Conservation (phyloP, 2,113 vertebrate species). For the Gorsachius goisagi region DNA sequence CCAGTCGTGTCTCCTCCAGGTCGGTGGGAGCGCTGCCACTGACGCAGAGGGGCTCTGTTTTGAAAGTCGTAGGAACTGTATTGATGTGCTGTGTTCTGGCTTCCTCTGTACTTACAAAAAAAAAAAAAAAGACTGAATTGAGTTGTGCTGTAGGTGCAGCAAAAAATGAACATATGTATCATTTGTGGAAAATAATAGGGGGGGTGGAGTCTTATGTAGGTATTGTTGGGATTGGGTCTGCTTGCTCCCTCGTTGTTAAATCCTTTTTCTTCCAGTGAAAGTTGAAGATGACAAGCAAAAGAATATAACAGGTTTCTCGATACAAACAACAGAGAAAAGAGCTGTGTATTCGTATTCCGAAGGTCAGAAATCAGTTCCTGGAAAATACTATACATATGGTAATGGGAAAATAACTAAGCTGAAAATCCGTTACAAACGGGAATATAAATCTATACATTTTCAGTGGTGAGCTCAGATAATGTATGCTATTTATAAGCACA, state of each 20-base stretch:
- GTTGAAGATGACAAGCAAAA: background rate
- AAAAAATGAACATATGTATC: background rate
- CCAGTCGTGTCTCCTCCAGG: background rate
- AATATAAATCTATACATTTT: slow-evolving; percentile 19
- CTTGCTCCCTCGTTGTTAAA: background rate
- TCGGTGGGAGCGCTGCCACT: background rate
- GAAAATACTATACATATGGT: background rate
- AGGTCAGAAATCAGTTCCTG: background rate
- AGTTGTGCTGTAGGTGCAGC: background rate
- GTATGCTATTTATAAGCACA: background rate
- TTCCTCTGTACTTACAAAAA: background rate
- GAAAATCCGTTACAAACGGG: slow-evolving; percentile 12
- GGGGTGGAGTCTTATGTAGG: background rate
- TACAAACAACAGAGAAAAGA: background rate
- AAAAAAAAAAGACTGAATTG: background rate
- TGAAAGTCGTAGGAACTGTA: background rate
- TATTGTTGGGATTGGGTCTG: background rate
- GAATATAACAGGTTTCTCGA: background rate
- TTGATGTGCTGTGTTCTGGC: background rate
- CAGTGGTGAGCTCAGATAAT: background rate
- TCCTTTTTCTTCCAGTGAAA: background rate
- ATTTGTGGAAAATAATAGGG: background rate
- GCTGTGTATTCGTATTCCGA: background rate
- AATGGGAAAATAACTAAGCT: slow-evolving; percentile 22
- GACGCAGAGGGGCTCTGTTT: background rate